Evolutionary conservation across 1,140 invertebrate genomes (phyloP), one percentile per base, ranked within the genome.

Genomic region (Zelostemma sp.): DNA sequence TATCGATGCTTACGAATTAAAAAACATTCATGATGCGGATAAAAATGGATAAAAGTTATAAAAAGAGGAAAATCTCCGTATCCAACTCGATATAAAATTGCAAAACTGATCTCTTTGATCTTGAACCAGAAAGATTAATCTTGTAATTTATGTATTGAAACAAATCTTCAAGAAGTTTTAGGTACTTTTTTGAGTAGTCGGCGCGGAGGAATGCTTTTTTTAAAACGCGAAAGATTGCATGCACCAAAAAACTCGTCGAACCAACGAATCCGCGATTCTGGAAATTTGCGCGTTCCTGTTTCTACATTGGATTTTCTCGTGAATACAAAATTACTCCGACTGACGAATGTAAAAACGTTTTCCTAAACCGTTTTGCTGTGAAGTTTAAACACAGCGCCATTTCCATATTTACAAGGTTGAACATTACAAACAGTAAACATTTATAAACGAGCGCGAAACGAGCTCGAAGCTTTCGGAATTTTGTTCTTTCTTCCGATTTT

Each of bases 371-470:
- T 40, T 38, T 43, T 35, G 46, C 54, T 31, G 46, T 40, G 28
- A 25, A 33, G 25, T 47, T 40, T 35, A 62, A 35, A 40, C 46
- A 47, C 57, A 58, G 48, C 51, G 51, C 21, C 49, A 47, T 62
- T 21, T 40, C 25, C 16, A 18, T 17, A 43, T 6, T 16, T 16
- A 43, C 41, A 43, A 43, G 41, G 41, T 12, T 43, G 41, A 43
- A 43, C 41, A 17, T 15, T 15, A 43, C 17, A 28, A 28, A 28
- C 25, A 31, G 9, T 38, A 3, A 38, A n/a, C 12, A 14, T 14
- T 38, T n/a, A 3, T 38, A 38, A 43, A 43, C 14, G 6, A 43
- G 12, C 25, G 3, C 25, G 25, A 28, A 28, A 28, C 25, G 25
- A 4, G 25, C 25, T 3, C 8, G 8, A 28, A 28, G 8, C 14